These are phyloP conservation scores for Taxidea taxus DNA, from an alignment of 2,113 vertebrate genomes.

Conservation along the genomic window DNA sequence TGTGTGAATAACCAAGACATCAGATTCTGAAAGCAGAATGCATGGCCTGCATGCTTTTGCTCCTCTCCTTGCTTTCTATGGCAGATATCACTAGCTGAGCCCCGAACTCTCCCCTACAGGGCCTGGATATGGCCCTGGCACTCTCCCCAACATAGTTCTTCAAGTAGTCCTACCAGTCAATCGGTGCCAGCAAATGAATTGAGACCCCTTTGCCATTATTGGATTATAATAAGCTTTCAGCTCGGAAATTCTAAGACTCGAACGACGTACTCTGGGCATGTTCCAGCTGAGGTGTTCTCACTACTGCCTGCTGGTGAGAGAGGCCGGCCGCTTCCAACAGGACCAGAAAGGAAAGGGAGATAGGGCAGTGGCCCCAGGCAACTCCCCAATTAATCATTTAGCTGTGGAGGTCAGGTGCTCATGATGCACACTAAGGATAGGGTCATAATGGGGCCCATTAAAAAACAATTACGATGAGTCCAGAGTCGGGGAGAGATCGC, in stretches of 20 bases:
- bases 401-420: not conserved
- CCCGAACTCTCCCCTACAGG: not conserved
- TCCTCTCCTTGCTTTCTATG: not conserved
- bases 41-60: too few relatives aligned
- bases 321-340: not conserved
- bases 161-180: not conserved
- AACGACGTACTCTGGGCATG: not conserved
- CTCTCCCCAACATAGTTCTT: not conserved
- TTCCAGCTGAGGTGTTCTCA: not conserved
- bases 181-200: not conserved
- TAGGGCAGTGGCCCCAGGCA: not conserved
- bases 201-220: not conserved
- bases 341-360: slow-evolving; percentile 41
- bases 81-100: not conserved
- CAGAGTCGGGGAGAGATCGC: not conserved
- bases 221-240: not conserved
- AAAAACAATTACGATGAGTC: slow-evolving; percentile 58
- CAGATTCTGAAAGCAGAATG: not conserved
- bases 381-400: slow-evolving; percentile 47
- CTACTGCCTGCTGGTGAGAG: not conserved
- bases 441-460: slow-evolving; percentile 62
- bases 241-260: not conserved
- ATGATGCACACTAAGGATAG: not conserved
- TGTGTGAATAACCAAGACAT: not conserved
- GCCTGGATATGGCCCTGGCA: not conserved